These are phyloP conservation scores for Micrasema longulum DNA, from an alignment of 1,140 invertebrate genomes.

Conservation along the genomic window DNA sequence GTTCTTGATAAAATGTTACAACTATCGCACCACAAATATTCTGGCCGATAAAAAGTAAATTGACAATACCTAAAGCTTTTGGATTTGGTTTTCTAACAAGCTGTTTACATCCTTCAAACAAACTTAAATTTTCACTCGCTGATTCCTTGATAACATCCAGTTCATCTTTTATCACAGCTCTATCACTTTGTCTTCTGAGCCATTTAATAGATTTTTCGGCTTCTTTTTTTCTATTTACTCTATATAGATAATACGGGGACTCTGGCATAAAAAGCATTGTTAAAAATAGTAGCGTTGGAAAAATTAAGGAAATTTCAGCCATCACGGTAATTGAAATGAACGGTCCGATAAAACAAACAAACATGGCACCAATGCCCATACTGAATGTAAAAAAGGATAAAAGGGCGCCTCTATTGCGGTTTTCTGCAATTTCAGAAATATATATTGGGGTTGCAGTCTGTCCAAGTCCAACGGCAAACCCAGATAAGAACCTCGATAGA, in stretches of 20 bases:
- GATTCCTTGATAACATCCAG: constrained; percentile 41
- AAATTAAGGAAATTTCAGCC: constrained; percentile 47
- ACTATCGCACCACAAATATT: constrained; percentile 47
- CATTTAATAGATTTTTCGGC: constrained; percentile 44
- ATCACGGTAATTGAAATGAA: constrained; percentile 40
- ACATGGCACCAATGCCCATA: constrained; percentile 43
- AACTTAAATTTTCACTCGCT: constrained; percentile 34
- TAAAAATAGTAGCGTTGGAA: constrained; percentile 41
- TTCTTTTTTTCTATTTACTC: constrained; percentile 45
- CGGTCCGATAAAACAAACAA: constrained; percentile 43
- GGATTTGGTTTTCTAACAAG: constrained; percentile 46
- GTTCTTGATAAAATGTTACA: constrained; percentile 50
- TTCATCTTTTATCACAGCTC: constrained; percentile 39
- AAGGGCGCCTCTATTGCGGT: constrained; percentile 49
- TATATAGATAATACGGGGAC: constrained; percentile 47
- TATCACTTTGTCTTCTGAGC: constrained; percentile 47
- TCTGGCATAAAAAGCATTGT: constrained; percentile 47
- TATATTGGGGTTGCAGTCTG: constrained; percentile 51
- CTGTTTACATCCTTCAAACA: constrained; percentile 35
- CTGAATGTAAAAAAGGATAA: constrained; percentile 41
- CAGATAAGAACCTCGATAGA: constrained; percentile 47
- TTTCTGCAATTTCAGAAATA: constrained; percentile 50
- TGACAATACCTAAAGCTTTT: constrained; percentile 46
- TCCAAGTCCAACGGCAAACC: constrained; percentile 47
- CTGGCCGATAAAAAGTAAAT: constrained; percentile 41